Conservation (phyloP, 2,113 vertebrate genomes). For the Callopanchax toddi region DNA sequence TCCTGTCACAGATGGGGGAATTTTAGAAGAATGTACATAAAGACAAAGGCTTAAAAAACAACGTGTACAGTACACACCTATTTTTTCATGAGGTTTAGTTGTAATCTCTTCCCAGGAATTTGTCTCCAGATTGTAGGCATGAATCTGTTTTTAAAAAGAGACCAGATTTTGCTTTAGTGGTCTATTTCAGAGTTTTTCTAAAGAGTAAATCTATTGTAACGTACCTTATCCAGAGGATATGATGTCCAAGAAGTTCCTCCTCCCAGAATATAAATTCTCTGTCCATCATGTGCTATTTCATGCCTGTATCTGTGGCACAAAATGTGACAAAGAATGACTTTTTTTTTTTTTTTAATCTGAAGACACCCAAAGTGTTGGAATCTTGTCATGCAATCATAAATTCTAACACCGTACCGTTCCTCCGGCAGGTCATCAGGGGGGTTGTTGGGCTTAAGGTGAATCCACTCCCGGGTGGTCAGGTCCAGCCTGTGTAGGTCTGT, state of each 20-base stretch:
- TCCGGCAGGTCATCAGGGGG: constrained; percentile 92
- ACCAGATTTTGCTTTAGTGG: too few species aligned
- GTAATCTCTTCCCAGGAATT: constrained; percentile 97
- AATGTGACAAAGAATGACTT: too few species aligned
- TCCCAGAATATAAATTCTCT: constrained; percentile 95
- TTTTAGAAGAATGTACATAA: constrained; percentile 4
- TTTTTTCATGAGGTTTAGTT: constrained; percentile 95
- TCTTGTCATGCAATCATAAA: neutral
- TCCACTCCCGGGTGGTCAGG: constrained; percentile 94
- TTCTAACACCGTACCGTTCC: constrained; percentile 83
- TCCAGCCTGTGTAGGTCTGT: constrained; percentile 96
- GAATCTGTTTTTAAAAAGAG: constrained; percentile 81
- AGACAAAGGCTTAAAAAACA: neutral
- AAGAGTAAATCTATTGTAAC: too few species aligned
- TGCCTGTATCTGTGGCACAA: constrained; percentile 88
- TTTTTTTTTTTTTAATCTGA: too few species aligned
- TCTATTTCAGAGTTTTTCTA: too few species aligned
- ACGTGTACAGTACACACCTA: constrained; percentile 79
- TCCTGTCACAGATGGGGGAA: constrained; percentile 75
- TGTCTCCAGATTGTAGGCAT: constrained; percentile 97
- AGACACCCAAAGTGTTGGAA: neutral
- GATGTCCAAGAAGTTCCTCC: constrained; percentile 98
- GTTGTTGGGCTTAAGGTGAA: constrained; percentile 95
- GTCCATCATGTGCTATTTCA: constrained; percentile 95
- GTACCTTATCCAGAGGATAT: constrained; percentile 96